Conservation (phyloP, 2,113 vertebrate species). For the Antechinus flavipes region DNA sequence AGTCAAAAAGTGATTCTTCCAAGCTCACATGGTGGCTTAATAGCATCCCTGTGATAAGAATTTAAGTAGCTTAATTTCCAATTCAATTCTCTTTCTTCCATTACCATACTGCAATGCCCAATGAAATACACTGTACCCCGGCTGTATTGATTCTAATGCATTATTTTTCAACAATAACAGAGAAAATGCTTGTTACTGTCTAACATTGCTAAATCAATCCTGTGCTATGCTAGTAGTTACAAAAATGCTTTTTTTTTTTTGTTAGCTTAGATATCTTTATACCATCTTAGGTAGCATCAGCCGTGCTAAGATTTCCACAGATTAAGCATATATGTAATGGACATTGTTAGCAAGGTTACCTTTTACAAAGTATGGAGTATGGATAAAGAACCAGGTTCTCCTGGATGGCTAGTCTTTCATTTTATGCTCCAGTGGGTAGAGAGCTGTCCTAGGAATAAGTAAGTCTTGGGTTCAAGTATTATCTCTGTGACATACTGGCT, state of each 20-base stretch:
- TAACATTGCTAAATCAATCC: background rate
- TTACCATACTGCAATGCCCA: background rate
- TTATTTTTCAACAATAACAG: background rate
- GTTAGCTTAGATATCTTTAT: conserved; percentile 32
- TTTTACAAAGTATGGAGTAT: background rate
- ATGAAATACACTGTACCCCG: background rate
- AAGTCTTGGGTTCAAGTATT: background rate
- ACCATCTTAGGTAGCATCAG: conserved; percentile 8
- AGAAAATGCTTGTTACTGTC: background rate
- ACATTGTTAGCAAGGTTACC: conserved; percentile 4
- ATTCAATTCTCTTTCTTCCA: background rate
- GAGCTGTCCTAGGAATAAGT: background rate
- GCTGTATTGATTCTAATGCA: background rate
- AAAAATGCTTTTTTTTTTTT: background rate
- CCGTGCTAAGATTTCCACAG: conserved; percentile 23
- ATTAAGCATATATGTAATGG: conserved; percentile 20
- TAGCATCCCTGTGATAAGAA: background rate
- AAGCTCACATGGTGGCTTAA: too few species aligned
- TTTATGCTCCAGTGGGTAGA: background rate
- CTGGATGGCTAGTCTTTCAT: background rate
- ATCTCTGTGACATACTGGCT: background rate
- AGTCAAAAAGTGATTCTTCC: too few species aligned
- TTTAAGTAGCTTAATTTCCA: background rate
- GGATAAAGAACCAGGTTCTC: conserved; percentile 10
- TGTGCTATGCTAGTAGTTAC: background rate